Evolutionary conservation across 2,113 vertebrate species (phyloP), one percentile per base, ranked within the genome.

Genomic region (Paradoxurus hermaphroditus): DNA sequence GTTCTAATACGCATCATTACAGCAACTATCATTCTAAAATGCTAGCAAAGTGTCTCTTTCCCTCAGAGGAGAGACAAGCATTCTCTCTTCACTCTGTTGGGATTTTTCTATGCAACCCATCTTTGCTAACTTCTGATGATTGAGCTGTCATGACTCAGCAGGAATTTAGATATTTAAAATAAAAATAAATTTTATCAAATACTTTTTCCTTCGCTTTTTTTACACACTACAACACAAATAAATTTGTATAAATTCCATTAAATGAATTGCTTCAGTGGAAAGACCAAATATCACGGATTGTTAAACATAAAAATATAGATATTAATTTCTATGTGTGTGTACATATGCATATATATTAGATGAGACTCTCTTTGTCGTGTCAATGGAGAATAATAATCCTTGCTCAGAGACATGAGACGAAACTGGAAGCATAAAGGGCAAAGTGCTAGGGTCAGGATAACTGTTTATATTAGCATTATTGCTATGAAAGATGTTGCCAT

Each of bases 1-100:
- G 15, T 68, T 85, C 4, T 97, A 97, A 96, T 67, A 94, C 72
- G 19, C 41, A 72, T 51, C 46, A 63, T 72, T 91, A 73, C 27
- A n/a, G 25, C 75, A 87, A 95, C 88, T 53, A 72, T 23, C 16
- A 21, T 46, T 25, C 31, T 27, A 46, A 86, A 95, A 59, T 27
- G 4, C 51, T 83, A 83, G 34, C 67, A 63, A 97, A 82, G 4
- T 41, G 21, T 75, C 29, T 31, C 27, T 63, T 67, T 72, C 82
- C n/a, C 29, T 34, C 44, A 92, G 85, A 96, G 19, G 7, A 51
- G 4, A 46, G 14, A 8, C 11, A 63, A 41, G 7, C 5, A 8
- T 41, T 39, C 27, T 25, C 14, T 81, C 75, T 77, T 36, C 34
- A 53, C n/a, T 75, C 25, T 65, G 92, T 88, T 25, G 27, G 31